These are phyloP conservation scores for Bombus breviceps DNA, from an alignment of 1,140 invertebrate species.

Conservation along the genomic window DNA sequence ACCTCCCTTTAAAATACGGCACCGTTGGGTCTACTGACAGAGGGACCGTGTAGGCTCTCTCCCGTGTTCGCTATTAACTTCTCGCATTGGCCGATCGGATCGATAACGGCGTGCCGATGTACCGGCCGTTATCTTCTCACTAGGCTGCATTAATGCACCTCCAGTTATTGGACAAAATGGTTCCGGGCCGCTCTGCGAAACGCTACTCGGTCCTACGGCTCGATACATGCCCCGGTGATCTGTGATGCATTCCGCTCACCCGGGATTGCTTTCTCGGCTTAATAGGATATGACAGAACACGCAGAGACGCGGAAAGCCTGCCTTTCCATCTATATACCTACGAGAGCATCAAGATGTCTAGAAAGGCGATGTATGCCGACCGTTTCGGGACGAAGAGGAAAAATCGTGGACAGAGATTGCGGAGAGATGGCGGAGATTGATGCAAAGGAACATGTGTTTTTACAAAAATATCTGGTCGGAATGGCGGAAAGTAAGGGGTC, in stretches of 20 bases:
- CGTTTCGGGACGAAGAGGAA: background rate
- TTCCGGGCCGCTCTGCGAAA: constrained; percentile 59
- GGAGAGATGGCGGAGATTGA: no score
- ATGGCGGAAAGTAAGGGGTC: background rate
- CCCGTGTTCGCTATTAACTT: constrained; percentile 63
- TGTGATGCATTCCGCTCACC: constrained; percentile 36
- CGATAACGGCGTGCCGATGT: constrained; percentile 64
- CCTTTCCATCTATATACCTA: background rate
- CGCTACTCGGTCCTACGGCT: constrained; percentile 3
- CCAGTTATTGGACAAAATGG: constrained; percentile 78
- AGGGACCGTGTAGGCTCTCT: constrained; percentile 18
- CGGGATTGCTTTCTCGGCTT: constrained; percentile 20
- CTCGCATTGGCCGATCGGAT: constrained; percentile 66
- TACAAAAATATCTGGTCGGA: background rate
- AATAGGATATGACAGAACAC: constrained; percentile 21
- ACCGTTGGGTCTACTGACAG: constrained; percentile 7
- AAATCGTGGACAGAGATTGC: background rate
- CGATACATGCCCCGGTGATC: constrained; percentile 34
- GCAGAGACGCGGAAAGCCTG: background rate
- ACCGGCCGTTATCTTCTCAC: constrained; percentile 76
- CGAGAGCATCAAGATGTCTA: background rate
- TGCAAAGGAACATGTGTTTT: background rate
- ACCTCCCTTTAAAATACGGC: constrained; percentile 62
- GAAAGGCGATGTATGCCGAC: background rate
- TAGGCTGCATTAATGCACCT: constrained; percentile 79